Conservation (phyloP, 2,113 vertebrate genomes). For the Sporophila hypoxantha region DNA sequence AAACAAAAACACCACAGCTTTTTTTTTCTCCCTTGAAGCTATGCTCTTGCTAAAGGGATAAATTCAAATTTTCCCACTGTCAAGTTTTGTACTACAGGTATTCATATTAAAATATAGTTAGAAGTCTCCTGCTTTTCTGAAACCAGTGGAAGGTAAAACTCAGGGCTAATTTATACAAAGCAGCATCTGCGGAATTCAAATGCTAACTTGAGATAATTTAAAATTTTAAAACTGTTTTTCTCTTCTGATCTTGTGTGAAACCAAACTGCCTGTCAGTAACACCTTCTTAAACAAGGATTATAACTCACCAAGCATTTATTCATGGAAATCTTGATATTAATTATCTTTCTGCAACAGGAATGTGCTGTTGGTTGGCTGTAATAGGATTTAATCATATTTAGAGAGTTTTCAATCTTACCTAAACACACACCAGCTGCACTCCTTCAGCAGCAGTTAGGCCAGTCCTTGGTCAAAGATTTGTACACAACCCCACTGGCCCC, state of each 20-base stretch:
- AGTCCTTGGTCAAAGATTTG: neutral
- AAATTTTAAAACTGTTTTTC: neutral
- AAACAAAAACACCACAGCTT: neutral
- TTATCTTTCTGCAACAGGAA: neutral
- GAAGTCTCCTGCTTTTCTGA: neutral
- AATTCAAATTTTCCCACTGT: neutral
- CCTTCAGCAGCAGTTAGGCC: neutral
- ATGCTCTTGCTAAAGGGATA: neutral
- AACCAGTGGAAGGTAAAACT: neutral
- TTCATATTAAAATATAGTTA: neutral
- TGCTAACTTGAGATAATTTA: neutral
- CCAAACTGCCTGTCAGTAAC: neutral
- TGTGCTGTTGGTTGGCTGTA: neutral
- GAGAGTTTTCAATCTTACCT: neutral
- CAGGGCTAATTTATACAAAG: neutral
- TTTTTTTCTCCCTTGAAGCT: neutral
- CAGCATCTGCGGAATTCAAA: neutral
- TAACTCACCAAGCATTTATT: neutral
- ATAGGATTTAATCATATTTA: neutral
- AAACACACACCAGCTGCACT: neutral
- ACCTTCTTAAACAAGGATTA: constrained; percentile 8
- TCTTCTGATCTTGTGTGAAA: neutral
- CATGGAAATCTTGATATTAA: neutral
- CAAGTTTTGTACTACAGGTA: neutral
- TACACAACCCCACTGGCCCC: neutral